Evolutionary conservation across 2,888 invertebrate species (phyloP).

Genomic region (Melieria omissa): DNA sequence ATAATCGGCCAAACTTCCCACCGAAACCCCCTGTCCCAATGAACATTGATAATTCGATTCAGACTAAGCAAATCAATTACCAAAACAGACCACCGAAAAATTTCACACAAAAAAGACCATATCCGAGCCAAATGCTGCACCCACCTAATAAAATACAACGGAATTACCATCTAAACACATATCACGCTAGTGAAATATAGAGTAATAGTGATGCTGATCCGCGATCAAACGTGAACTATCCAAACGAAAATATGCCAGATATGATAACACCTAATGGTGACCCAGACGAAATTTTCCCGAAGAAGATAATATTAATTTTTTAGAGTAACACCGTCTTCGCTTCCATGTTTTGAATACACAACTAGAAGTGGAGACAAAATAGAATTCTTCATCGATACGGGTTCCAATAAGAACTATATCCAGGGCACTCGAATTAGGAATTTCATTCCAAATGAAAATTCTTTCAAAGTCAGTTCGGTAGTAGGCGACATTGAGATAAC

Average conservation of each 20-base stretch:
- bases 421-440: slow-evolving; percentile 14
- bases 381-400: slow-evolving; percentile 27
- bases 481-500: slow-evolving; percentile 26
- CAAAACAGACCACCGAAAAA: neutral
- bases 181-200: too few relatives aligned
- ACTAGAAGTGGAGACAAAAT: slow-evolving; percentile 21
- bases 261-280: neutral
- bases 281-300: neutral
- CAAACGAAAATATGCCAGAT: too few relatives aligned
- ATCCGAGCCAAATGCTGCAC: too few relatives aligned
- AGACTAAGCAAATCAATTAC: neutral
- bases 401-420: slow-evolving; percentile 27
- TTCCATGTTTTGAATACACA: slow-evolving; percentile 17
- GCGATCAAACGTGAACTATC: too few relatives aligned
- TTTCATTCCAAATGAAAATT: slow-evolving; percentile 19
- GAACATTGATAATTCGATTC: neutral
- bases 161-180: slow-evolving; percentile 16
- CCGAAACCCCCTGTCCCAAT: too few relatives aligned
- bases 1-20: too few relatives aligned
- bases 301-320: slow-evolving; percentile 18
- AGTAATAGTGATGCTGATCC: too few relatives aligned
- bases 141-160: slow-evolving; percentile 21
- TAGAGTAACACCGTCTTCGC: slow-evolving; percentile 24
- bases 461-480: slow-evolving; percentile 23
- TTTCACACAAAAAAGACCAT: neutral